Evolutionary conservation across 23 tunicate genomes (phyloP), one percentile per base, ranked within the genome.

Genomic region (Trididemnum nubilum): DNA sequence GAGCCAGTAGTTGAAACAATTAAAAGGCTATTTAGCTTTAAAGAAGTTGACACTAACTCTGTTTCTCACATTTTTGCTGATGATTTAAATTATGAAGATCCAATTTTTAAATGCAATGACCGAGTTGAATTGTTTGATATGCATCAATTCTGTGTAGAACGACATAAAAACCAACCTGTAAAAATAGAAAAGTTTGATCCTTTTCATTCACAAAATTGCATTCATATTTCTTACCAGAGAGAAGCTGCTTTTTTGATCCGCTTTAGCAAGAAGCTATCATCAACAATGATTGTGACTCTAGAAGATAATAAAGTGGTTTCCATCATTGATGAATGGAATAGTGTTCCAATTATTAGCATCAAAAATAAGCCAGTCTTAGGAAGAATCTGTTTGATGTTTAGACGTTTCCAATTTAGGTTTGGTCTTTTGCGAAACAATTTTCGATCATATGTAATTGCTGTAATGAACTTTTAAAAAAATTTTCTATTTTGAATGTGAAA

Each of bases 151-250:
- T 7, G 7, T 38, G 22, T 34, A 40, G 26, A 2, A 23, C 2
- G 25, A 19, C 9, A 12, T 33, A 69, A 18, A 5, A 69, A 4
- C 30, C 22, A 3, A 69, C 21, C 37, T 22, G 29, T 26, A 12
- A 31, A 38, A 38, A 58, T 27, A 4, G 22, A 31, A n/a, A 32
- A 33, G 2, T 73, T 73, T 38, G 28, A 73, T 9, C 18, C 33
- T 5, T 2, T 38, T 40, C 78, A 73, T 40, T 73, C 78, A 2
- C 78, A 73, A 73, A 27, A 73, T 27, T 37, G 78, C 31, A 37
- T 73, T 37, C 78, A 73, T 39, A 73, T 73, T 73, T 25, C 58
- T 73, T 73, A 21, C 39, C 29, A 73, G 7, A 73, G 58, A 40
- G 58, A 73, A 37, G 5, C 36, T 69, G n/a, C n/a, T 69, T 69